Percentiles rank a stretch among this genome's conserved stretches.
Evolutionary conservation across 1,140 invertebrate genomes (phyloP).

Genomic region (Scaptomyza pallida): DNA sequence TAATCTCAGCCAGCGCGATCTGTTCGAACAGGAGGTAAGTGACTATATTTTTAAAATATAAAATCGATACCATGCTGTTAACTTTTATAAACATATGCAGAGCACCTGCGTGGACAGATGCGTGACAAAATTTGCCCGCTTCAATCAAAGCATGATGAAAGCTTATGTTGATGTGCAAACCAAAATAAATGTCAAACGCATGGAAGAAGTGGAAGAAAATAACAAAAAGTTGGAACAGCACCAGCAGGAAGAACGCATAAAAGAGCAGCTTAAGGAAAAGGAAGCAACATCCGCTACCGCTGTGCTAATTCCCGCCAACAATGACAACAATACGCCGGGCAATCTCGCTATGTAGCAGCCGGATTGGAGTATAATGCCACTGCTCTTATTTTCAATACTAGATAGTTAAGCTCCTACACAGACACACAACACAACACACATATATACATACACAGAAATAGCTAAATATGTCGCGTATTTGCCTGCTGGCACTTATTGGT

Average conservation of each 20-base stretch:
- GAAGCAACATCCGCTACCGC: constrained; percentile 24
- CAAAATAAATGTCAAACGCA: constrained; percentile 63
- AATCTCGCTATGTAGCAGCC: constrained; percentile 61
- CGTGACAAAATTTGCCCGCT: constrained; percentile 94
- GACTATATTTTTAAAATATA: not conserved
- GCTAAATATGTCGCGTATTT: constrained; percentile 52
- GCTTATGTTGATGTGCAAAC: constrained; percentile 82
- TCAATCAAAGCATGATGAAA: constrained; percentile 90
- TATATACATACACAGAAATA: not conserved
- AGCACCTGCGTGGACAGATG: constrained; percentile 91
- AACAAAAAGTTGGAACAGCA: constrained; percentile 53
- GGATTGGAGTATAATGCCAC: constrained; percentile 47
- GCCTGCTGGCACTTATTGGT: constrained; percentile 63
- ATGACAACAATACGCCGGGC: not conserved
- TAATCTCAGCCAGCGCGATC: constrained; percentile 92
- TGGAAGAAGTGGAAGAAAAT: constrained; percentile 67
- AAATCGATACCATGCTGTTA: not conserved
- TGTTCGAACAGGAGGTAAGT: constrained; percentile 88
- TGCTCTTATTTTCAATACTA: constrained; percentile 58
- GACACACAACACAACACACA: constrained; percentile 21
- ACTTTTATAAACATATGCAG: constrained; percentile 11
- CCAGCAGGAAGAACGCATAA: constrained; percentile 56
- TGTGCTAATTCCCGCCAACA: constrained; percentile 34
- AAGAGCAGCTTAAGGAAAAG: constrained; percentile 46
- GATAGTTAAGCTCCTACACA: constrained; percentile 57